Percentiles rank a stretch among this genome's conserved stretches.
Conservation (phyloP, 2,888 invertebrate species). For the Napeogenes inachia region DNA sequence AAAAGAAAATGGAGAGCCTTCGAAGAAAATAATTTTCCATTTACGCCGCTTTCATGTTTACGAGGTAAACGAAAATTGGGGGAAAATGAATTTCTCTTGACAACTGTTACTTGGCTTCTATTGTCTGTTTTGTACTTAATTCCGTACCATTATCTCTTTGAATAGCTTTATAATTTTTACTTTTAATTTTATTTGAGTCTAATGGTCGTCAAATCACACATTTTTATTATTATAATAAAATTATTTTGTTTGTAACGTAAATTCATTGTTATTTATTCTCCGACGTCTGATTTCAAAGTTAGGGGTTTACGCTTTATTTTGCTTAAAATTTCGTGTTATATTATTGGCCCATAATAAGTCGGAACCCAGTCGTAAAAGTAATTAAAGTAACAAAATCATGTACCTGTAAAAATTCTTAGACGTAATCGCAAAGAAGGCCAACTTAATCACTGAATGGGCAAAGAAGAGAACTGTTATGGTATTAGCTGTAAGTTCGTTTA, state of each 20-base stretch:
- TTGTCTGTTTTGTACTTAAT: conserved; percentile 12
- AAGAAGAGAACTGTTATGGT: conserved; percentile 90
- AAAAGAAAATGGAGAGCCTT: conserved; percentile 31
- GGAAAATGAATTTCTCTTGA: conserved; percentile 42
- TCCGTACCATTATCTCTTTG: conserved; percentile 1
- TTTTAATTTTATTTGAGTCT: not conserved
- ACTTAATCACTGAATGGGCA: conserved; percentile 85
- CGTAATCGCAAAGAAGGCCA: conserved; percentile 83
- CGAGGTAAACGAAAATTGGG: conserved; percentile 44
- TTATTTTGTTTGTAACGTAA: too few relatives aligned
- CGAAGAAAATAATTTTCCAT: conserved; percentile 37
- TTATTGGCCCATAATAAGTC: too few relatives aligned
- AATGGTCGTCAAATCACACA: not conserved
- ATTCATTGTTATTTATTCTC: not conserved
- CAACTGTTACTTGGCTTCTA: conserved; percentile 17
- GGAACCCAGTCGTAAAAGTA: too few relatives aligned
- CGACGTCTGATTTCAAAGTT: too few relatives aligned
- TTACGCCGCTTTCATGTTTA: conserved; percentile 37
- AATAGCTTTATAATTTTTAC: not conserved
- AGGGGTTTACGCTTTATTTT: too few relatives aligned
- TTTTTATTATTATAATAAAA: not conserved
- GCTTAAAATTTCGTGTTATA: too few relatives aligned
- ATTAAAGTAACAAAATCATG: not conserved
- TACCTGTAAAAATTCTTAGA: conserved; percentile 86
- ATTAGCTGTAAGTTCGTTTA: conserved; percentile 85